These are phyloP conservation scores for Panurus biarmicus DNA, from an alignment of 2,113 vertebrate species.

Conservation along the genomic window DNA sequence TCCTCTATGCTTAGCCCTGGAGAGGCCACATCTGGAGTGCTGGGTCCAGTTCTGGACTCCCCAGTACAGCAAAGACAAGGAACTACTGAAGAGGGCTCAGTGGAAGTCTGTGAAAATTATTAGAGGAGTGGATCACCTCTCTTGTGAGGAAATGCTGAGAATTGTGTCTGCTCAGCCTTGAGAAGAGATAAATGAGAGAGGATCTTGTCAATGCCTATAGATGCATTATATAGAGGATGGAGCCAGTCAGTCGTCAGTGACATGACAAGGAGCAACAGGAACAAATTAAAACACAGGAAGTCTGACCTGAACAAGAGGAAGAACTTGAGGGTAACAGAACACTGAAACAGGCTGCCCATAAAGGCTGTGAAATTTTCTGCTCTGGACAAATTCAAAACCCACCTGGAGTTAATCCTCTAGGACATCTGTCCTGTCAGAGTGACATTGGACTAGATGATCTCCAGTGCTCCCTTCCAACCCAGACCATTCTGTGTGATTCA, in stretches of 20 bases:
- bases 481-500: background rate
- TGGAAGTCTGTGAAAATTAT: background rate
- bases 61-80: background rate
- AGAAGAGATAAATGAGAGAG: background rate
- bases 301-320: background rate
- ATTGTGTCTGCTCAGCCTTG: background rate
- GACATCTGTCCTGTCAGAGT: accelerated
- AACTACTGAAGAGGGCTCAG: background rate
- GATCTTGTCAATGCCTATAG: background rate
- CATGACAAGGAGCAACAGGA: background rate
- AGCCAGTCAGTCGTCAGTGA: too few species aligned
- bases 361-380: background rate
- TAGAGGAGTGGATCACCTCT: background rate
- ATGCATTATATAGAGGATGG: background rate
- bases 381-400: background rate
- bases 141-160: background rate
- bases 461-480: background rate
- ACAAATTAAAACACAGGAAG: background rate
- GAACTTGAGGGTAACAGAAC: background rate
- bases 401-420: background rate
- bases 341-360: background rate
- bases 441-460: accelerated
- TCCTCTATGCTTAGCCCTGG: background rate
- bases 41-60: background rate
- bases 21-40: too few species aligned